Percentiles rank a stretch among this genome's conserved stretches.
Conservation (phyloP, 64 coral and sea anemone species). For the Platygyra sinensis region DNA sequence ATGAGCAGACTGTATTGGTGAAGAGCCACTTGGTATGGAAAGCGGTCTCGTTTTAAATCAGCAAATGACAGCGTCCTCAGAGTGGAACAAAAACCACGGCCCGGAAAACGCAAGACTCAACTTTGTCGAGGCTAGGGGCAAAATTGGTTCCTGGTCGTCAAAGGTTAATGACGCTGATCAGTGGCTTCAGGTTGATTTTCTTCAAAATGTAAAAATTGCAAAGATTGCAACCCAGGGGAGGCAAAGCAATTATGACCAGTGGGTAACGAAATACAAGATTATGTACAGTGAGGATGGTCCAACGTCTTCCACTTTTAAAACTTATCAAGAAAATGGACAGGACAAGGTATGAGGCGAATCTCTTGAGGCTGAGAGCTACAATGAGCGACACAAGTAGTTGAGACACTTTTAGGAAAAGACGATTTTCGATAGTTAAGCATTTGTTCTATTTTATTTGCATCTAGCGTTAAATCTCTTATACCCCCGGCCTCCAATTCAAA, state of each 20-base stretch:
- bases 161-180: not conserved
- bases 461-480: too few species aligned
- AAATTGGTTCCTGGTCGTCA: not conserved
- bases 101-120: not conserved
- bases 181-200: conserved; percentile 41
- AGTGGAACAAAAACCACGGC: not conserved
- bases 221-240: conserved; percentile 10
- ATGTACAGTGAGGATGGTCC: not conserved
- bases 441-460: too few species aligned
- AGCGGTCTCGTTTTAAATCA: not conserved
- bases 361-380: too few species aligned
- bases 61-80: not conserved
- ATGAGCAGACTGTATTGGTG: not conserved
- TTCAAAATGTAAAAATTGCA: not conserved
- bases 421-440: too few species aligned
- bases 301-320: not conserved
- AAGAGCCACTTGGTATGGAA: conserved; percentile 8
- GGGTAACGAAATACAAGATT: conserved; percentile 1
- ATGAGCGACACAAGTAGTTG: too few species aligned
- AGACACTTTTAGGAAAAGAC: too few species aligned
- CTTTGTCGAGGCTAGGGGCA: not conserved
- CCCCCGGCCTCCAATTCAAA: too few species aligned
- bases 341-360: not conserved
- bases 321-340: not conserved
- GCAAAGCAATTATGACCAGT: not conserved